Evolutionary conservation across 2,797 vertebrate genomes (phyloP), one percentile per base, ranked within the genome.

Genomic region (Ceyx erithaca): DNA sequence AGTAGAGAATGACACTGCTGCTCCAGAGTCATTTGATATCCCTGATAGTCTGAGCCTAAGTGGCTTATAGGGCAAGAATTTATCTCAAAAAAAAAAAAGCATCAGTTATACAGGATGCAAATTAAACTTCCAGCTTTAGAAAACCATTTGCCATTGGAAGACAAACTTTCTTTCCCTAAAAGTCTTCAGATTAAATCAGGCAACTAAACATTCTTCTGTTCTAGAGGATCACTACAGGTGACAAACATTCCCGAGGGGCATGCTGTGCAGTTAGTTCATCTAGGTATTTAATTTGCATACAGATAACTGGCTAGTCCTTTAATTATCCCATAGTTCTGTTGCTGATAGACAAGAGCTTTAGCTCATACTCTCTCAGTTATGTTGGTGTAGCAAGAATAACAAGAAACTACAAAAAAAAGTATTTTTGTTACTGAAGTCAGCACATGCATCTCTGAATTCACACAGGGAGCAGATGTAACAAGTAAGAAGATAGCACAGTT

Each of bases 361-460:
- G 89, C 58, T 96, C 72, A 69, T 51, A 35, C 23, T 92, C 43
- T 35, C 58, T 94, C 68, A 49, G 88, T 83, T 92, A 59, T 49
- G 35, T 51, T 89, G 72, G 40, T 83, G 46, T 26, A 78, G 76
- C 69, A 95, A 91, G 93, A 96, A 95, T 94, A 92, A 89, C 86
- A 94, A 94, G 51, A 52, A 93, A 83, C 62, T 68, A 48, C 69
- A 95, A 91, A 48, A 85, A 92, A 91, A 93, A 37, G 54, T 89
- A 22, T 76, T 94, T 94, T 94, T 94, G 55, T 96, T 96, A 35
- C 72, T 92, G 90, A 85, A 94, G 94, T 93, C 95, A 93, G 69
- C 84, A 45, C 71, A 82, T 4, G 12, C 92, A 83, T 95, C 84
- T 96, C 93, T 1, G 59, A 89, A 78, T 85, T 94, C 95, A 94